Percentiles rank a stretch among this genome's conserved stretches.
These are phyloP conservation scores for Yponomeuta malinellus DNA, from an alignment of 2,888 invertebrate genomes.

Conservation along the genomic window DNA sequence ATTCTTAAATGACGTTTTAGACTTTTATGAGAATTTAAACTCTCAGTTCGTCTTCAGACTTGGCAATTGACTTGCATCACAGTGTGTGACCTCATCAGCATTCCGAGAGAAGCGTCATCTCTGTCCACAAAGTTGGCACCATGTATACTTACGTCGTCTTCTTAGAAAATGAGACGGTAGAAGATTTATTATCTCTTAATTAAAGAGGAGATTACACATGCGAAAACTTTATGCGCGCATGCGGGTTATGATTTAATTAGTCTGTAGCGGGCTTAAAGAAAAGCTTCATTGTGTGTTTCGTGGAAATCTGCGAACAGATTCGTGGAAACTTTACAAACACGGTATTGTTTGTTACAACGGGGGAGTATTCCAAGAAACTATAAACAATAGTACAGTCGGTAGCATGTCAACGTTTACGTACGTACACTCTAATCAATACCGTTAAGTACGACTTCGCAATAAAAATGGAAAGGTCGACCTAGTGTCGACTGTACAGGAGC, in stretches of 20 bases:
- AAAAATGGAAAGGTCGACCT: too few species aligned
- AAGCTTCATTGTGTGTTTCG: neutral
- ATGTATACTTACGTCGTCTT: neutral
- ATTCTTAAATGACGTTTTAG: too few species aligned
- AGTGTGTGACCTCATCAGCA: neutral
- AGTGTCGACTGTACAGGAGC: too few species aligned
- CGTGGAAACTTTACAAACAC: neutral
- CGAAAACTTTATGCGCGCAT: constrained; percentile 10
- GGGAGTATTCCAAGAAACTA: neutral
- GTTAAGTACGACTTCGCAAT: too few species aligned
- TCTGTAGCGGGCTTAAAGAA: neutral
- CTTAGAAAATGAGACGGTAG: neutral
- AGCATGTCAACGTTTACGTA: neutral
- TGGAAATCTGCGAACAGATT: constrained; percentile 4
- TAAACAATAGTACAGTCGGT: neutral
- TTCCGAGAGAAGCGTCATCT: neutral
- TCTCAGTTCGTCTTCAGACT: neutral
- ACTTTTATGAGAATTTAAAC: too few species aligned
- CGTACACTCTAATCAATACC: too few species aligned
- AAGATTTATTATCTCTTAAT: constrained; percentile 13
- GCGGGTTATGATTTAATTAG: constrained; percentile 11
- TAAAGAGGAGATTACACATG: neutral
- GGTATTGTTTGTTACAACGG: neutral
- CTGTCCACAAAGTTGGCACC: neutral
- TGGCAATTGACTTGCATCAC: neutral